A percentile compares a stretch with the other conserved stretches of the same genome.
These are phyloP conservation scores for Halisarca cf. caerulea DNA, from an alignment of 37 sponge, comb jelly and placozoan species.

Conservation along the genomic window DNA sequence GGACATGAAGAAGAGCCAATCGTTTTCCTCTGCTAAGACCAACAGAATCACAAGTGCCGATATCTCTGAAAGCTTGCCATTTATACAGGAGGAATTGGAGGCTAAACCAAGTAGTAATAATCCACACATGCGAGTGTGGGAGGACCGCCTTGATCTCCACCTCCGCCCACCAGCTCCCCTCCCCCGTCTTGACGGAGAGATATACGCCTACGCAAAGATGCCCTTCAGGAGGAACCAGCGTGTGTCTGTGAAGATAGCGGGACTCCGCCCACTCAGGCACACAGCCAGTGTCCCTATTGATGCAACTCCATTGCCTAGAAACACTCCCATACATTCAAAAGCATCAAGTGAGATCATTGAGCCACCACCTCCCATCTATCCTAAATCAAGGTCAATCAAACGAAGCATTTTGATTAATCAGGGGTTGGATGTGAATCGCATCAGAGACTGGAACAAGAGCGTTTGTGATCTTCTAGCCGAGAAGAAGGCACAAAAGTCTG, in stretches of 20 bases:
- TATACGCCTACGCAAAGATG: conserved; percentile 20
- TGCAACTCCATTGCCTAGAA: not conserved
- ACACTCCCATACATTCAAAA: not conserved
- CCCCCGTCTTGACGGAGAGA: not conserved
- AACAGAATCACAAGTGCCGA: not conserved
- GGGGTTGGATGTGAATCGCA: not conserved
- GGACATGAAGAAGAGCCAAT: not conserved
- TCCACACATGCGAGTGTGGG: not conserved
- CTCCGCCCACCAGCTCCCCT: not conserved
- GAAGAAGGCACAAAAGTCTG: not conserved
- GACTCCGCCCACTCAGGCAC: not conserved
- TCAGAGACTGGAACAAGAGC: conserved; percentile 21
- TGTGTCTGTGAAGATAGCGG: conserved; percentile 9
- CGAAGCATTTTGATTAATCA: conserved; percentile 9
- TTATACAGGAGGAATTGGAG: not conserved
- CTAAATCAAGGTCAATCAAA: conserved; percentile 12
- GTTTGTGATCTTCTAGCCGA: not conserved
- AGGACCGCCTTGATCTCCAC: not conserved
- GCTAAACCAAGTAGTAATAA: not conserved
- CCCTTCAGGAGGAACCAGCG: conserved; percentile 9
- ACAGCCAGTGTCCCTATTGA: not conserved
- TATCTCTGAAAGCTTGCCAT: no score
- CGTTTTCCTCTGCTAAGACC: not conserved
- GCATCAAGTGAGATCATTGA: no score
- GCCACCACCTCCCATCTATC: conserved; percentile 14